Evolutionary conservation across 2,888 invertebrate genomes (phyloP), one percentile per base, ranked within the genome.

Genomic region (Eilema caniola): DNA sequence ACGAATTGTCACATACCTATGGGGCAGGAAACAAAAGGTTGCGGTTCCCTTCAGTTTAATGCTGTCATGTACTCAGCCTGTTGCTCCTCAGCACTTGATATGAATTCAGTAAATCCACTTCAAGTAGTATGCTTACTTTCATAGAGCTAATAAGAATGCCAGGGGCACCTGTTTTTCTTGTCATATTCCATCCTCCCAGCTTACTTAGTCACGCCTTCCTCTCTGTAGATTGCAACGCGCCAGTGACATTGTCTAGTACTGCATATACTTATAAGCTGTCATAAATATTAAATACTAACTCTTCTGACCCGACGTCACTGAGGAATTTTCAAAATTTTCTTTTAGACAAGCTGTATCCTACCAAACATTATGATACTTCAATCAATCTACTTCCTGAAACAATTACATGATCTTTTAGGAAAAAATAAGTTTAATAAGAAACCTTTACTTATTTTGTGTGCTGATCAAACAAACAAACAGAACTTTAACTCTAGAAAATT

Each of bases 111-210:
- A 53, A n/a, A n/a, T 53, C 8, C n/a, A n/a, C 53, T 10, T 10
- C 8, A 53, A n/a, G n/a, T 2, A 53, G n/a, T n/a, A 53, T 16
- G 3, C 53, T n/a, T 1, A n/a, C 0, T 53, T 53, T 53, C 2
- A n/a, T 53, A n/a, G n/a, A n/a, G 53, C 20, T n/a, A 53, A 53
- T 53, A 53, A 53, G n/a, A 53, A n/a, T 53, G 53, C n/a, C 53
- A 20, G n/a, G n/a, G 8, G n/a, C 53, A 53, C 53, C 53, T 53
- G 53, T n/a, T 20, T n/a, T 53, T 8, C n/a, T 53, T 53, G 53
- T 53, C 53, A 53, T 53, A 53, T n/a, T n/a, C 53, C 53, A 53
- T n/a, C 3, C n/a, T n/a, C 10, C 53, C 5, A 10, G 53, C n/a
- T n/a, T 1, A n/a, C n/a, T 53, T 47, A 47, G 2, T 53, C 20